Evolutionary conservation across 2,888 invertebrate genomes (phyloP).

Genomic region (Cotesia congregata): DNA sequence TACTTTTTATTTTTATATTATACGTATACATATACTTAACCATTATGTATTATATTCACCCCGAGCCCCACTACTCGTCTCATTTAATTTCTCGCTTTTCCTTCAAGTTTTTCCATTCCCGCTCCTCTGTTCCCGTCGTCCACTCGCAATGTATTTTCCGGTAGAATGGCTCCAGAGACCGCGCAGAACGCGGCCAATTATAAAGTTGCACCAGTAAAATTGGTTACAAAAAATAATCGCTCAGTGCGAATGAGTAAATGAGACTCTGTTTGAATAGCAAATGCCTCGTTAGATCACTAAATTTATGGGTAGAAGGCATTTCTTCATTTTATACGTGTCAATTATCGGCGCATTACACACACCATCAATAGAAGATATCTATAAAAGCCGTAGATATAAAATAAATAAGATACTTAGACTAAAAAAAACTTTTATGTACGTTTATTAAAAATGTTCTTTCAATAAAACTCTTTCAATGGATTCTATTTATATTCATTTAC

Average conservation of each 20-base stretch:
- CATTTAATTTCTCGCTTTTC: conserved; percentile 28
- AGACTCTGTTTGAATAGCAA: conserved; percentile 24
- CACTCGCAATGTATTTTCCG: conserved; percentile 52
- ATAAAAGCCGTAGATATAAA: neutral
- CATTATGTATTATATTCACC: conserved; percentile 12
- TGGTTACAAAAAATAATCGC: conserved; percentile 31
- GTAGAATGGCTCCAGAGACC: conserved; percentile 24
- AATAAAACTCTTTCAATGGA: neutral
- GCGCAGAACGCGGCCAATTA: conserved; percentile 46
- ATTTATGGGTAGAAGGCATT: neutral
- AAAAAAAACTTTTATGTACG: neutral
- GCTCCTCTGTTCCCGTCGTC: neutral
- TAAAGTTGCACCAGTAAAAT: conserved; percentile 45
- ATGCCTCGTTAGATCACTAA: conserved; percentile 11
- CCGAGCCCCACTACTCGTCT: conserved; percentile 27
- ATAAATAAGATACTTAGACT: neutral
- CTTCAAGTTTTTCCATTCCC: conserved; percentile 9
- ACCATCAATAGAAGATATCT: neutral
- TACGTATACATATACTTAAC: conserved; percentile 1
- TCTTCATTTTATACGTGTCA: neutral
- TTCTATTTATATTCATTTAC: neutral
- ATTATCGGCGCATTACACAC: neutral
- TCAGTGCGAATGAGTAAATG: conserved; percentile 26
- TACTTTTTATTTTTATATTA: conserved; percentile 23
- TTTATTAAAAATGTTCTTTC: neutral